These are phyloP conservation scores for Antidorcas marsupialis DNA, from an alignment of 2,113 vertebrate species.

Conservation along the genomic window DNA sequence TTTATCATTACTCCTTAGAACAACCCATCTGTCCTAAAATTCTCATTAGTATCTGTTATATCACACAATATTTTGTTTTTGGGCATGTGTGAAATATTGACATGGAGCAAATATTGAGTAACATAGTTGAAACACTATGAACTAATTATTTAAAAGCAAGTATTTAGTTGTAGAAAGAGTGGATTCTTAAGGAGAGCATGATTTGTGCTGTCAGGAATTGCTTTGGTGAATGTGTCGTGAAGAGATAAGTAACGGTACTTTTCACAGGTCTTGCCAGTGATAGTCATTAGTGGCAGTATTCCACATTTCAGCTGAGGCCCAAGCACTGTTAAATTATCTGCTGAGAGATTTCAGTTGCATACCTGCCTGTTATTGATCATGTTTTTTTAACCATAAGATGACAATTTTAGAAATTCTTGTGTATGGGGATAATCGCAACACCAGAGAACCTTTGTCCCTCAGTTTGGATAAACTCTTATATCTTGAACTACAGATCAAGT, in stretches of 20 bases:
- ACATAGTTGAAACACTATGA: not conserved
- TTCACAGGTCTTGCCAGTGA: not conserved
- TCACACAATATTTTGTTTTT: constrained; percentile 18
- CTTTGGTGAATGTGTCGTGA: not conserved
- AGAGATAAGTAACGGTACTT: not conserved
- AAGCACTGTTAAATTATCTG: constrained; percentile 1
- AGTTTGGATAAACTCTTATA: not conserved
- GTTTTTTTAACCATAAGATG: not conserved
- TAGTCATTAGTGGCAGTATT: not conserved
- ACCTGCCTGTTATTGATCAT: not conserved
- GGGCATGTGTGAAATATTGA: constrained; percentile 17
- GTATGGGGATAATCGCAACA: not conserved
- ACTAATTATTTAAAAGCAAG: constrained; percentile 31
- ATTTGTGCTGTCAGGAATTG: not conserved
- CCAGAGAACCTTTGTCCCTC: not conserved
- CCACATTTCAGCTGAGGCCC: not conserved
- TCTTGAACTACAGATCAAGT: constrained; percentile 2
- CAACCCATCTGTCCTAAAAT: not conserved
- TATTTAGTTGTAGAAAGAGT: not conserved
- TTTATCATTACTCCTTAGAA: constrained; percentile 1
- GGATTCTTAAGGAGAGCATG: not conserved
- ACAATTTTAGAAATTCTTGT: not conserved
- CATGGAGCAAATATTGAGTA: not conserved
- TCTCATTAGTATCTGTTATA: not conserved
- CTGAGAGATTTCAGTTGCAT: not conserved